These are phyloP conservation scores for Chloromyia formosa DNA, from an alignment of 2,888 invertebrate species.

Conservation along the genomic window DNA sequence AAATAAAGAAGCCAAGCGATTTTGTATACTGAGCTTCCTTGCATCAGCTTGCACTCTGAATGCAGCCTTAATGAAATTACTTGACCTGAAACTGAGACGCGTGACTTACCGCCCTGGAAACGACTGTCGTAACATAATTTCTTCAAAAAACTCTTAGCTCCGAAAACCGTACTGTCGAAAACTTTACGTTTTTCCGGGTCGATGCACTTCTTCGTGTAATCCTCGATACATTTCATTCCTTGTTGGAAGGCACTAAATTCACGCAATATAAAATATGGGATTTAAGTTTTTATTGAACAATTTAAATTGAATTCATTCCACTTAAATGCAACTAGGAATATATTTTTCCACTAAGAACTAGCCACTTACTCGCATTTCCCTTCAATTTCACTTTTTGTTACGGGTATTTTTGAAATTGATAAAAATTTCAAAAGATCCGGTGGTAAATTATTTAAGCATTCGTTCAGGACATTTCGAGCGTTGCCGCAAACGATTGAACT, in stretches of 20 bases:
- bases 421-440: slow-evolving; percentile 60
- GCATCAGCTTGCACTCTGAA: too few relatives aligned
- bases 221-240: slow-evolving; percentile 62
- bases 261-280: slow-evolving; percentile 1
- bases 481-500: slow-evolving; percentile 56
- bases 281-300: not conserved
- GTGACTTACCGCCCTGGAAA: slow-evolving; percentile 59
- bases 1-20: too few relatives aligned
- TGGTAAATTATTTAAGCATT: slow-evolving; percentile 61
- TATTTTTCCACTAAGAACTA: not conserved
- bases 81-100: not conserved
- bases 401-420: slow-evolving; percentile 59
- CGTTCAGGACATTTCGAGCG: slow-evolving; percentile 59
- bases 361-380: slow-evolving; percentile 62
- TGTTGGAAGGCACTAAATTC: slow-evolving; percentile 59
- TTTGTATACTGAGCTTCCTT: too few relatives aligned
- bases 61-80: too few relatives aligned
- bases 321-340: not conserved
- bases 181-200: slow-evolving; percentile 56
- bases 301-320: too few relatives aligned
- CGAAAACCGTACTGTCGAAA: slow-evolving; percentile 60
- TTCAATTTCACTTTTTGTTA: slow-evolving; percentile 58
- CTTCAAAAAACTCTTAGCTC: slow-evolving; percentile 59
- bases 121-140: slow-evolving; percentile 60
- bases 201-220: slow-evolving; percentile 59